Evolutionary conservation across 2,888 invertebrate species (phyloP).

Genomic region (Drosophila greeni): DNA sequence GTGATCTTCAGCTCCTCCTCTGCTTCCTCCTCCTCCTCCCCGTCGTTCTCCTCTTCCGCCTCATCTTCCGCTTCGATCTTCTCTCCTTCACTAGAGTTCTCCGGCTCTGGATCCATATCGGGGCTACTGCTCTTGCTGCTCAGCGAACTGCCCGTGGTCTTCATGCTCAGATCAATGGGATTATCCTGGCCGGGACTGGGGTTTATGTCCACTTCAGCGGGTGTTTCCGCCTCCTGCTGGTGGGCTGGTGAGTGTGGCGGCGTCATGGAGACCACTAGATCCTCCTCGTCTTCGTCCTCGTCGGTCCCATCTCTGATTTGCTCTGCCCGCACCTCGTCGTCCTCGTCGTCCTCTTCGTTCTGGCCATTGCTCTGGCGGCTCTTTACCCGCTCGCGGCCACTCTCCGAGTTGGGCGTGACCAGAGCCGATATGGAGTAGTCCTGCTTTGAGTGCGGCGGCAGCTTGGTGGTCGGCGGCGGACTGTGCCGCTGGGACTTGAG

Average conservation of each 20-base stretch:
- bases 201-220: conserved; percentile 52
- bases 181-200: conserved; percentile 82
- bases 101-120: conserved; percentile 50
- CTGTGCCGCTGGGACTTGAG: conserved; percentile 84
- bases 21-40: conserved; percentile 2
- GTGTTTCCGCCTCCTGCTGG: conserved; percentile 64
- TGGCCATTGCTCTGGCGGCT: conserved; percentile 73
- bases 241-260: conserved; percentile 80
- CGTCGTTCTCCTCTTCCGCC: neutral
- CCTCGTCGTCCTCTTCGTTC: conserved; percentile 46
- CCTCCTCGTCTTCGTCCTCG: conserved; percentile 78
- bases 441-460: conserved; percentile 67
- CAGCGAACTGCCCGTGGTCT: conserved; percentile 80
- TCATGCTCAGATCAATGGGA: conserved; percentile 90
- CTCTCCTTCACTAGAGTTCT: conserved; percentile 59
- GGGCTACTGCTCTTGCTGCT: conserved; percentile 70
- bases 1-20: conserved; percentile 29
- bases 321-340: conserved; percentile 34
- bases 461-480: conserved; percentile 65
- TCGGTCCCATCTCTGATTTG: conserved; percentile 35
- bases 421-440: conserved; percentile 75
- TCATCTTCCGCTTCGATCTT: conserved; percentile 6
- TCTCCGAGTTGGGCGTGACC: conserved; percentile 78
- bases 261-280: conserved; percentile 81
- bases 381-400: conserved; percentile 71